These are phyloP conservation scores for Myotis daubentonii DNA, from an alignment of 2,797 vertebrate genomes.

Conservation along the genomic window DNA sequence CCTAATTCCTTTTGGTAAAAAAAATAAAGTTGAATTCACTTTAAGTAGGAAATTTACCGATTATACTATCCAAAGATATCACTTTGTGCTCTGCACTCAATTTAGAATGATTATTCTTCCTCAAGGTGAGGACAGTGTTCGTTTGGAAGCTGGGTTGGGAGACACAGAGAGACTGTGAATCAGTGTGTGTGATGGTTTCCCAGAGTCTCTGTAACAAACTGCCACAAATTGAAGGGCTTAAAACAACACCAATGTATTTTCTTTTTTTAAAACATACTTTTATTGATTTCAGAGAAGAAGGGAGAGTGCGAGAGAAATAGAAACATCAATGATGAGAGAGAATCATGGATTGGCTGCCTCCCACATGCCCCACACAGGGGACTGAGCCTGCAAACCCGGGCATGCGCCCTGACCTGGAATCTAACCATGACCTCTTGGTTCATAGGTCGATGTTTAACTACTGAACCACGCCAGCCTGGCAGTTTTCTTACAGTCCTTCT, in stretches of 20 bases:
- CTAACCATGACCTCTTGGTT: no score
- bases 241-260: neutral
- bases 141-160: neutral
- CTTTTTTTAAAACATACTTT: no score
- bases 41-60: neutral
- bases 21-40: neutral
- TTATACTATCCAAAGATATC: neutral
- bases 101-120: neutral
- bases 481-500: neutral
- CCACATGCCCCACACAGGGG: no score
- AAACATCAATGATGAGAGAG: no score
- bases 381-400: no score
- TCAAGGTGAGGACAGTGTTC: neutral
- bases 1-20: neutral
- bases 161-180: neutral
- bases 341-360: no score
- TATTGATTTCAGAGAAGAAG: no score
- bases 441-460: no score
- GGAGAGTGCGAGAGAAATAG: no score
- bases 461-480: no score
- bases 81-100: neutral
- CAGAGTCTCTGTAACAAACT: neutral
- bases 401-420: no score
- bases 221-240: neutral
- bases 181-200: neutral